Conservation (phyloP, 2,888 invertebrate genomes). For the Drosophila setosimentum region DNA sequence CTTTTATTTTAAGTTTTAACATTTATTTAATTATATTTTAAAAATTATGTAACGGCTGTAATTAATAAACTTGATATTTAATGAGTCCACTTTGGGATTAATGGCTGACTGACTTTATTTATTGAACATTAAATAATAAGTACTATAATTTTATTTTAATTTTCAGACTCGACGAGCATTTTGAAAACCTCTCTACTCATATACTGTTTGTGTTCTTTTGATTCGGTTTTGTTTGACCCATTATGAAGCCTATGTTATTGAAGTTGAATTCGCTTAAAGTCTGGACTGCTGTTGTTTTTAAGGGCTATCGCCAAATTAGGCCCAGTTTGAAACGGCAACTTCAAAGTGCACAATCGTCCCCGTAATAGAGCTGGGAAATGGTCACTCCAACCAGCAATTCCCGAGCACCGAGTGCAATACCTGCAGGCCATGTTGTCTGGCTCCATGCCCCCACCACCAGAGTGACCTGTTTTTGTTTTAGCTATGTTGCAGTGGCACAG, state of each 20-base stretch:
- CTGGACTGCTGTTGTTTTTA: conserved; percentile 45
- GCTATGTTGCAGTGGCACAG: conserved; percentile 14
- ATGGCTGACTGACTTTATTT: background rate
- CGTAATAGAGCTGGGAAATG: conserved; percentile 13
- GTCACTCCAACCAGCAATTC: conserved; percentile 26
- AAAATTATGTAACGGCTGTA: background rate
- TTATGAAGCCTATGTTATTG: conserved; percentile 38
- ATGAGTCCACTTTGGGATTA: background rate
- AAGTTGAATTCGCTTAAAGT: conserved; percentile 39
- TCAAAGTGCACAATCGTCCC: conserved; percentile 62
- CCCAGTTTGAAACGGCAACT: conserved; percentile 65
- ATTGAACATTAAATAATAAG: background rate
- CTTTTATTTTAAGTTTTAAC: background rate
- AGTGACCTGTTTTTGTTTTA: conserved; percentile 49
- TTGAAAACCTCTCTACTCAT: background rate
- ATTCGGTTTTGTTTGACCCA: conserved; percentile 30
- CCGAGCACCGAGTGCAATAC: conserved; percentile 24
- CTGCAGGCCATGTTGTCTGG: conserved; percentile 26
- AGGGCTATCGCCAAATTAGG: conserved; percentile 68
- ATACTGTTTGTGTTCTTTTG: background rate
- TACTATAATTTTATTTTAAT: background rate
- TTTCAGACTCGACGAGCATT: background rate
- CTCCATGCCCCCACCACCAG: background rate
- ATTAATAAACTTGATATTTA: background rate
- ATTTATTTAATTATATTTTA: background rate